Evolutionary conservation across 2,888 invertebrate genomes (phyloP), one percentile per base, ranked within the genome.

Genomic region (Drosophila neotestacea): DNA sequence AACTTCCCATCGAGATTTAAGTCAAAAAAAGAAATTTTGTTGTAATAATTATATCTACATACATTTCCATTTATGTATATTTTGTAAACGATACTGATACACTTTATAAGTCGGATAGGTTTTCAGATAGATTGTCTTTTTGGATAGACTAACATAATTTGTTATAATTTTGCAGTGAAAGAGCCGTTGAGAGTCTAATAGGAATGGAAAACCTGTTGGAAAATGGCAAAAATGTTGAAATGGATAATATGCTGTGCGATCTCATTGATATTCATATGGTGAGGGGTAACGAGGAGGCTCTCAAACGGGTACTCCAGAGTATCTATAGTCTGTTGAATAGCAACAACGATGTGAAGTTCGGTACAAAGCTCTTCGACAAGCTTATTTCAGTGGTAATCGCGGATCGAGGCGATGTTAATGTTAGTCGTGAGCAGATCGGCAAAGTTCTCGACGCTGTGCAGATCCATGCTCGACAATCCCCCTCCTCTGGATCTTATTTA

Each of bases 371-470:
- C 3, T 70, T 73, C 4, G 77, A 77, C 16, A 77, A 77, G 39
- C 64, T 77, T 4, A 73, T 77, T 50, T 61, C 69, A 6, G 64
- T 73, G 38, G 55, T 77, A 2, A 66, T 72, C 4, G 66, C 54
- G 1, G 60, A 63, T 39, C 22, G 38, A 6, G 41, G 9, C 2
- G 54, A 47, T 32, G 50, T 10, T 0, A 41, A 55, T 32, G 68
- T 73, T 1, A 70, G 32, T 13, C 64, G 52, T 10, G 56, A 42
- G 6, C 46, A 79, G 9, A 61, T 79, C n/a, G 72, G 79, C 10
- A 79, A 77, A 50, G 70, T 80, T 3, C 60, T 88, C 10, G 52
- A 73, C n/a, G 88, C 86, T 4, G 61, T 89, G 2, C 73, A 85
- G 59, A 47, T 72, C 0, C 84, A 88, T 59, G 42, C 70, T 2